These are phyloP conservation scores for Characodon lateralis DNA, from an alignment of 2,797 vertebrate species.

Conservation along the genomic window DNA sequence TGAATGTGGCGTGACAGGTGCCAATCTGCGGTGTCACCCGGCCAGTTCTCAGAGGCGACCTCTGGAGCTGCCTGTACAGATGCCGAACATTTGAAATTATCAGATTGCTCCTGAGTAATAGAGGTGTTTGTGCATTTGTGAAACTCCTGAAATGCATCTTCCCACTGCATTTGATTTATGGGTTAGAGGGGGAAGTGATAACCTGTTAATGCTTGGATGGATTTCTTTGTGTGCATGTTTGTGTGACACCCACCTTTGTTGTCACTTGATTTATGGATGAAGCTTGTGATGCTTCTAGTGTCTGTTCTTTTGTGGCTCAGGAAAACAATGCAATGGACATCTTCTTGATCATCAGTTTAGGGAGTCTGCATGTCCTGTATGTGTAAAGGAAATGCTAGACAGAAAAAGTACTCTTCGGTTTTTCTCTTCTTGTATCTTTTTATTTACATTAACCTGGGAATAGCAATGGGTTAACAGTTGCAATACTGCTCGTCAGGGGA, in stretches of 20 bases:
- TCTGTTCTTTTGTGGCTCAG: not conserved
- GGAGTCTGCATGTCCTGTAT: not conserved
- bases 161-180: slow-evolving; percentile 65
- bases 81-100: slow-evolving; percentile 49
- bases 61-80: slow-evolving; percentile 63
- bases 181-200: slow-evolving; percentile 50
- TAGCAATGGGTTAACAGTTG: slow-evolving; percentile 15
- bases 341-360: not conserved
- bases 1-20: slow-evolving; percentile 75
- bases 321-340: not conserved
- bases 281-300: slow-evolving; percentile 27
- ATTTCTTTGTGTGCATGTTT: slow-evolving; percentile 25
- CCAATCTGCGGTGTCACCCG: slow-evolving; percentile 64
- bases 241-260: slow-evolving; percentile 63
- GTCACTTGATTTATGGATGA: slow-evolving; percentile 54
- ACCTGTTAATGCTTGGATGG: slow-evolving; percentile 50
- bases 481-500: not conserved
- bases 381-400: not conserved
- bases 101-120: slow-evolving; percentile 45
- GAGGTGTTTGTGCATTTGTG: slow-evolving; percentile 32
- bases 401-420: not conserved
- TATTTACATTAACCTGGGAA: not conserved
- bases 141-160: slow-evolving; percentile 42
- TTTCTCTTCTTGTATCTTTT: not conserved
- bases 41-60: slow-evolving; percentile 49